A percentile compares a stretch with the other conserved stretches of the same genome.
These are phyloP conservation scores for Oscheius sp. DNA, from an alignment of 1,140 invertebrate genomes.

Conservation along the genomic window DNA sequence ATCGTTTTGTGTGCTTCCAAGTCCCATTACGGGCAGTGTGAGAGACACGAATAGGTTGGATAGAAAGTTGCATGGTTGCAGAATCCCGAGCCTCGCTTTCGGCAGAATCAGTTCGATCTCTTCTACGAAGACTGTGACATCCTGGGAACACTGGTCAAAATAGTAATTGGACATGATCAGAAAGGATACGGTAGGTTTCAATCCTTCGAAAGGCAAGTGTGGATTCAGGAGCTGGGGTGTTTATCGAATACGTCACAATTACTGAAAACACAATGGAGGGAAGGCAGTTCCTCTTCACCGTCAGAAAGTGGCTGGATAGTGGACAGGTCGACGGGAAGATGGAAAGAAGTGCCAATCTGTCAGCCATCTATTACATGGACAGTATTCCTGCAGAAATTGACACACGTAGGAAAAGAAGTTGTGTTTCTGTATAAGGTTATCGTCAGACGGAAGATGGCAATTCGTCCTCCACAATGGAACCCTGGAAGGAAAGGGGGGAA, in stretches of 20 bases:
- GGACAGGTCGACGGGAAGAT: constrained; percentile 46
- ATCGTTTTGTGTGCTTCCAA: not conserved
- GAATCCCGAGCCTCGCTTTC: constrained; percentile 26
- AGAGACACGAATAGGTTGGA: not conserved
- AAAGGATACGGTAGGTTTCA: constrained; percentile 40
- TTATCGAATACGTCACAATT: constrained; percentile 39
- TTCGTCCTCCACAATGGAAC: constrained; percentile 35
- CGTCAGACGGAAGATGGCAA: constrained; percentile 41
- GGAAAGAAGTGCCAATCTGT: constrained; percentile 25
- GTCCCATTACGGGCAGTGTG: not conserved
- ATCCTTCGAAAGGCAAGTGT: not conserved
- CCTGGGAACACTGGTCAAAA: constrained; percentile 37
- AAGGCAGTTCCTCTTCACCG: constrained; percentile 39
- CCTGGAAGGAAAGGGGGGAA: constrained; percentile 33
- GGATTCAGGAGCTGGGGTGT: constrained; percentile 41
- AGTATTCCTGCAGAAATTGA: constrained; percentile 11
- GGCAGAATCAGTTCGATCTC: constrained; percentile 34
- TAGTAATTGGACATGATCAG: constrained; percentile 38
- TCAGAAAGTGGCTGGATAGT: constrained; percentile 42
- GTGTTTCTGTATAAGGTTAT: too few relatives aligned
- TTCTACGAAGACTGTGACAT: constrained; percentile 19
- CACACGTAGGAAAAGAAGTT: constrained; percentile 18
- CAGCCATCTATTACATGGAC: constrained; percentile 30
- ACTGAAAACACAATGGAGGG: constrained; percentile 36
- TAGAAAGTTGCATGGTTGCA: constrained; percentile 26